Evolutionary conservation across 1,140 invertebrate species (phyloP), one percentile per base, ranked within the genome.

Genomic region (Drosophila ohnishii): DNA sequence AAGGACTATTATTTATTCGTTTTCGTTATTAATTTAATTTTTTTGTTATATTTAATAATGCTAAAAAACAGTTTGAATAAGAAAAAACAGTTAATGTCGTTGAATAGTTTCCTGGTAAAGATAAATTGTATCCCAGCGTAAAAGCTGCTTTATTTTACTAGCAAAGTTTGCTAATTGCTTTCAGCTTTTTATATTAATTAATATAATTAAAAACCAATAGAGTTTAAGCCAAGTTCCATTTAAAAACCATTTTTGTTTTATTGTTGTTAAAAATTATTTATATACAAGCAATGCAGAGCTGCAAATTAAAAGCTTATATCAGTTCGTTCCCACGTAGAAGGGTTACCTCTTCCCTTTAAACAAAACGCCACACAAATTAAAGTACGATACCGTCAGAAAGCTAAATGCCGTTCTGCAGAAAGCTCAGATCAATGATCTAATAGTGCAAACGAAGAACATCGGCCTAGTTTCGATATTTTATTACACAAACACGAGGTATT

Each of bases 211-310:
- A 22, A 37, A 40, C 19, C 44, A 48, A 39, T 47, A 7, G 9
- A 51, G 30, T 67, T 64, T 35, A 44, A 34, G 45, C 39, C 37
- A 30, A 30, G 16, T 44, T 48, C 25, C 16, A 35, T 69, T 69
- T 50, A 19, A 35, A 35, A 35, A 35, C 34, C 10, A 69, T 32
- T 10, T 42, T 10, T 42, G 19, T 19, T 42, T 63, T 42, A 50
- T 34, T 44, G 37, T 44, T 65, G 42, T 66, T 51, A 19, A 65
- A 13, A 28, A 42, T 67, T 65, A 44, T 53, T 53, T 65, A 65
- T 44, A 65, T 65, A 50, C 28, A 65, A 65, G 65, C 65, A 47
- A 65, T 69, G 65, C 65, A 47, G 65, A 65, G 61, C 61, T 65
- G 65, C 65, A 65, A 69, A 69, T 69, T 53, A 66, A 37, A 69